Evolutionary conservation across 2,113 vertebrate genomes (phyloP).

Genomic region (Pachypanchax playfairii): DNA sequence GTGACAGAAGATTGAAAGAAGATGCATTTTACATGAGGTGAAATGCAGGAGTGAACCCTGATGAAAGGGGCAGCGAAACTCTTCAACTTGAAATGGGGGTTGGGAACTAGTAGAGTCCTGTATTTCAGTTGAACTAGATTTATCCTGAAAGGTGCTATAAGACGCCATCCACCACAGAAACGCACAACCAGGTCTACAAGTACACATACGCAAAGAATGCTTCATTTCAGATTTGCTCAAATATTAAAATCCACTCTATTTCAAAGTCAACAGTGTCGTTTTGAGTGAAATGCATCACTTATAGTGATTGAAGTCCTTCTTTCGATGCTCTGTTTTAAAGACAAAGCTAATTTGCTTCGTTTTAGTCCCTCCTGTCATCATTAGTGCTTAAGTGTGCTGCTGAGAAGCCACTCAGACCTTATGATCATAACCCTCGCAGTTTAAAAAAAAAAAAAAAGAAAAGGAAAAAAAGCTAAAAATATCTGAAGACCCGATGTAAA

Average conservation of each 20-base stretch:
- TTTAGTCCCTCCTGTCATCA: slow-evolving; percentile 27
- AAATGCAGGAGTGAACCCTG: slow-evolving; percentile 37
- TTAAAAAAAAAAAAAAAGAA: background rate
- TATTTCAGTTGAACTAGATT: background rate
- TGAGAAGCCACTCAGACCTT: slow-evolving; percentile 8
- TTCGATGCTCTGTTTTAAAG: slow-evolving; percentile 20
- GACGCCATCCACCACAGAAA: background rate
- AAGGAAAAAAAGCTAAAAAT: slow-evolving; percentile 13
- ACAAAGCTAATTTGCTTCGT: slow-evolving; percentile 31
- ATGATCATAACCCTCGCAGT: slow-evolving; percentile 1
- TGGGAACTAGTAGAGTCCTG: background rate
- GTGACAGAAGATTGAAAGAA: slow-evolving; percentile 27
- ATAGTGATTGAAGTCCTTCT: slow-evolving; percentile 19
- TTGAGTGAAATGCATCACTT: slow-evolving; percentile 15
- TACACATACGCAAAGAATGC: background rate
- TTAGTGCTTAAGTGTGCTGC: background rate
- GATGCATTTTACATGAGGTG: slow-evolving; percentile 69
- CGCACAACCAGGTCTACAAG: background rate
- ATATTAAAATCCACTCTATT: slow-evolving; percentile 19
- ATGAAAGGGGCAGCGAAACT: slow-evolving; percentile 23
- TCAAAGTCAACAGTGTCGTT: slow-evolving; percentile 35
- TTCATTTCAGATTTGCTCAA: background rate
- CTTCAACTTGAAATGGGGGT: slow-evolving; percentile 8
- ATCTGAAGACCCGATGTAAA: background rate
- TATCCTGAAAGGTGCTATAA: background rate